Conservation (phyloP, 2,797 vertebrate species). For the Leucoraja ocellata region DNA sequence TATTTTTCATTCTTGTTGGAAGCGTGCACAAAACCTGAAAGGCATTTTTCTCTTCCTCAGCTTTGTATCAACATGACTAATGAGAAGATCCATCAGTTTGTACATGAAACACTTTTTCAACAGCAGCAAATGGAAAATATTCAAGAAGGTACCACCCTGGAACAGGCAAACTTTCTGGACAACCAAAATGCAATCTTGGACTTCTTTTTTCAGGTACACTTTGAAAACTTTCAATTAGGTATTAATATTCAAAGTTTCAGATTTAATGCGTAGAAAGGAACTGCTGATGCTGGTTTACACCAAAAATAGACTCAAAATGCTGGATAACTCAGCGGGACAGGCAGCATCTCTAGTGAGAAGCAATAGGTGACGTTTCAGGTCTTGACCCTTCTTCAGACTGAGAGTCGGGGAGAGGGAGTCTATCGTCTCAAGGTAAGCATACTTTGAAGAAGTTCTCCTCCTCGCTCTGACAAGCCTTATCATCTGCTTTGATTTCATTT, state of each 20-base stretch:
- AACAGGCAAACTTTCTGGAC: slow-evolving; percentile 68
- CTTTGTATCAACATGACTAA: slow-evolving; percentile 95
- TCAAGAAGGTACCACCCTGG: slow-evolving; percentile 85
- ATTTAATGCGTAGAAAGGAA: too few relatives aligned
- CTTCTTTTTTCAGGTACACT: slow-evolving; percentile 88
- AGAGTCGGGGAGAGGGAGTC: too few relatives aligned
- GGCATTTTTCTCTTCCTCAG: slow-evolving; percentile 51
- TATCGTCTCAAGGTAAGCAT: too few relatives aligned
- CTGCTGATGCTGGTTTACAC: too few relatives aligned
- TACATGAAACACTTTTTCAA: slow-evolving; percentile 83
- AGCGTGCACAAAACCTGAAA: not conserved
- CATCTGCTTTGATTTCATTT: too few relatives aligned
- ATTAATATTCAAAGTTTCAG: not conserved
- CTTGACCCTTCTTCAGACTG: too few relatives aligned
- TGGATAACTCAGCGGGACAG: too few relatives aligned
- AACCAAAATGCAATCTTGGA: slow-evolving; percentile 74
- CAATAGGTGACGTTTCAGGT: too few relatives aligned
- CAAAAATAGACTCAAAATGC: too few relatives aligned
- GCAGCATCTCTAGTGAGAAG: too few relatives aligned
- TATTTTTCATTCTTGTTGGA: not conserved
- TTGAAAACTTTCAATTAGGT: slow-evolving; percentile 42
- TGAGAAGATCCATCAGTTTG: slow-evolving; percentile 80
- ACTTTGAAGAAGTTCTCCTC: too few relatives aligned
- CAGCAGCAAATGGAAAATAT: slow-evolving; percentile 85
- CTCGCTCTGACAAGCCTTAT: too few relatives aligned